Conservation (phyloP, 1,140 invertebrate genomes). For the Hylaeus anthracinus region DNA sequence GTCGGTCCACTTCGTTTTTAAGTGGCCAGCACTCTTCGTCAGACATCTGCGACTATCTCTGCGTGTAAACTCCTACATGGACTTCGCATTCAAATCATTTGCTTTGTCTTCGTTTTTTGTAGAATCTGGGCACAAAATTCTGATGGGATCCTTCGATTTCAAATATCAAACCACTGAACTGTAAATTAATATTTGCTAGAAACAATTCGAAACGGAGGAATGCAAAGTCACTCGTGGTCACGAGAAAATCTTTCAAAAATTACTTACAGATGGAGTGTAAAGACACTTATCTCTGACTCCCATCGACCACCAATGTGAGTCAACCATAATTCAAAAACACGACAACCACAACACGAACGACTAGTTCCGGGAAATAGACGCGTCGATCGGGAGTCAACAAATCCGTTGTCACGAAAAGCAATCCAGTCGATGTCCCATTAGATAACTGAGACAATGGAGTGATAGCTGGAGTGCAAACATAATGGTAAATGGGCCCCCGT, state of each 20-base stretch:
- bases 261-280: no score
- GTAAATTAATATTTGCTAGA: no score
- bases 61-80: neutral
- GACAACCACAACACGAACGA: neutral
- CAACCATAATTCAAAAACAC: no score
- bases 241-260: no score
- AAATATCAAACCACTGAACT: no score
- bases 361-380: neutral
- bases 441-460: slow-evolving; percentile 65
- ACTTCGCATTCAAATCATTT: neutral
- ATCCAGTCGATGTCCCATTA: slow-evolving; percentile 20
- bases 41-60: slow-evolving; percentile 71
- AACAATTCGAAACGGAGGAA: no score
- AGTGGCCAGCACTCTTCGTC: slow-evolving; percentile 64
- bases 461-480: slow-evolving; percentile 59
- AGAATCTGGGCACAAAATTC: no score
- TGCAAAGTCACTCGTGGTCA: no score
- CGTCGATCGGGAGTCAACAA: slow-evolving; percentile 5
- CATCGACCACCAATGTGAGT: no score
- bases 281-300: no score
- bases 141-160: no score
- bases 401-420: slow-evolving; percentile 25
- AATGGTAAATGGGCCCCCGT: slow-evolving; percentile 64
- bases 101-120: neutral
- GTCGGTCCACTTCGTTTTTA: slow-evolving; percentile 74